Evolutionary conservation across 2,113 vertebrate species (phyloP).

Genomic region (Myiozetetes cayanensis): DNA sequence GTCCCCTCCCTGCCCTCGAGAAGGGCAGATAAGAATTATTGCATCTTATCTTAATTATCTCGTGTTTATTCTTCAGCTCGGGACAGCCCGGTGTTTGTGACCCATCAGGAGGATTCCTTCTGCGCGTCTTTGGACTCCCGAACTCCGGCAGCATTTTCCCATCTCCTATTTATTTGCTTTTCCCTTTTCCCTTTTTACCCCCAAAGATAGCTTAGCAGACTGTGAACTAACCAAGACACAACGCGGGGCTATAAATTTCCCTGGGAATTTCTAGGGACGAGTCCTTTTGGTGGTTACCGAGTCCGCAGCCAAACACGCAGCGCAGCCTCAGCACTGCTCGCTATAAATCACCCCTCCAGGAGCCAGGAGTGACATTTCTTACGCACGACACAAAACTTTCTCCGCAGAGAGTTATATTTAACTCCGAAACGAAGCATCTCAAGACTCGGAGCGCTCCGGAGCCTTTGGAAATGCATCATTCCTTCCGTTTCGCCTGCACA

Average conservation of each 20-base stretch:
- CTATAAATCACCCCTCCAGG: not conserved
- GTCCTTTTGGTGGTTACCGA: not conserved
- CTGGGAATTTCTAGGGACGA: not conserved
- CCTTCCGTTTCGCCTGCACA: not conserved
- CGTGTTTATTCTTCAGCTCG: not conserved
- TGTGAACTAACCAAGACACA: not conserved
- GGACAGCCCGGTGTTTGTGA: not conserved
- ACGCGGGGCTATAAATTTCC: not conserved
- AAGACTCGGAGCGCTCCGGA: not conserved
- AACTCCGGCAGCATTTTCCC: not conserved
- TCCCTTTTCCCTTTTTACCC: not conserved
- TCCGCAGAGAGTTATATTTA: not conserved
- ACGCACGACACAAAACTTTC: not conserved
- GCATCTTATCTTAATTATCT: not conserved
- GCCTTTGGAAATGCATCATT: not conserved
- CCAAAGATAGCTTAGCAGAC: not conserved
- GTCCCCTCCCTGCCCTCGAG: not conserved
- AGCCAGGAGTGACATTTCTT: not conserved
- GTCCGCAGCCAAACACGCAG: not conserved
- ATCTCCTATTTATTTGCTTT: accelerated
- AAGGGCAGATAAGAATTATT: not conserved
- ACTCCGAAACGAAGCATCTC: not conserved
- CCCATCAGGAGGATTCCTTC: not conserved
- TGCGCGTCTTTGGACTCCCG: not conserved
- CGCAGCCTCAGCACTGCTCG: not conserved